These are phyloP conservation scores for Macrophya annulata DNA, from an alignment of 2,888 invertebrate genomes.

Conservation along the genomic window DNA sequence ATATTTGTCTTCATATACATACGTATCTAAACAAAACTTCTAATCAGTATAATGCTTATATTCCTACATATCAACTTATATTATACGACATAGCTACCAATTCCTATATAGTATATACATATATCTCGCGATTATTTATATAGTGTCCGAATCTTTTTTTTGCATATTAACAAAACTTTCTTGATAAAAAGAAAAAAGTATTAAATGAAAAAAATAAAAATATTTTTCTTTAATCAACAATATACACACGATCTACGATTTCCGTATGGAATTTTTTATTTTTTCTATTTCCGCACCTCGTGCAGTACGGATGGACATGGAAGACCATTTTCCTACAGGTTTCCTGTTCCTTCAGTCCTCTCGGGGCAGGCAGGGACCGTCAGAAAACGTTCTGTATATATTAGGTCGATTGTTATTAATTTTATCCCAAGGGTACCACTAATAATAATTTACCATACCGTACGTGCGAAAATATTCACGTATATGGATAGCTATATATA, in stretches of 20 bases:
- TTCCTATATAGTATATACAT: background rate
- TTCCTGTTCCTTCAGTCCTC: background rate
- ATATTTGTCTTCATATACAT: background rate
- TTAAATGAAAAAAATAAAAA: too few species aligned
- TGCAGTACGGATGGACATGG: background rate
- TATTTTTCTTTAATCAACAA: too few species aligned
- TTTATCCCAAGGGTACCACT: conserved; percentile 76
- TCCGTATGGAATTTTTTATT: background rate
- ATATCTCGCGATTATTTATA: background rate
- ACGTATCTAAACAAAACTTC: background rate
- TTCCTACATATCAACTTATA: background rate
- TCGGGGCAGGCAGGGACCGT: background rate
- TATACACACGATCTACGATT: background rate
- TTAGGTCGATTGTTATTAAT: conserved; percentile 74
- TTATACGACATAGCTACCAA: too few species aligned
- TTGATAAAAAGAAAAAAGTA: background rate
- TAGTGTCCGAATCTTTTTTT: background rate
- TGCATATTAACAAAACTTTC: conserved; percentile 5
- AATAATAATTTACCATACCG: conserved; percentile 75
- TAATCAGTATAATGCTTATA: conserved; percentile 10
- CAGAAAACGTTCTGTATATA: conserved; percentile 21
- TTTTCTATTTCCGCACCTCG: background rate
- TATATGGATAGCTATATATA: background rate
- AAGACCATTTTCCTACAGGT: background rate
- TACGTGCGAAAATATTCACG: conserved; percentile 59